Conservation (phyloP, 37 sponge, comb jelly and placozoan species). For the Hexactinellida sp. region DNA sequence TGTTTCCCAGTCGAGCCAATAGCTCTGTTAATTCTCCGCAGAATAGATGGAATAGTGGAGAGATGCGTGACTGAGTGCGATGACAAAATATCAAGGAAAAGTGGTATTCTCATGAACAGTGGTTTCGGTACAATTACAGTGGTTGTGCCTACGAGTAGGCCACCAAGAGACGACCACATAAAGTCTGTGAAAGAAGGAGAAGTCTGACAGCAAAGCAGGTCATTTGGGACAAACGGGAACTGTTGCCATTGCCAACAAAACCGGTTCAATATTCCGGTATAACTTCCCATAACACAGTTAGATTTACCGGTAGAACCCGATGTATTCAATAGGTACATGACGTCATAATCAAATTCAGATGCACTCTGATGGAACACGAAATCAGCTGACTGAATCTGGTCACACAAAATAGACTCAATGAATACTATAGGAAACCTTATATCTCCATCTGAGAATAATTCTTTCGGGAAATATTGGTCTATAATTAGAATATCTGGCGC, state of each 20-base stretch:
- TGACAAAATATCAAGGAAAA: background rate
- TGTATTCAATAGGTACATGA: background rate
- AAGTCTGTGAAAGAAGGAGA: background rate
- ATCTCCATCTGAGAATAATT: background rate
- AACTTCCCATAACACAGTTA: slow-evolving; percentile 1
- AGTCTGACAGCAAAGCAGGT: background rate
- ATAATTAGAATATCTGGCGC: background rate
- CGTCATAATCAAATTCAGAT: background rate
- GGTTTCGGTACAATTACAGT: background rate
- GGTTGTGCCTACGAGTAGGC: background rate
- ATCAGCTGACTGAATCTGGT: background rate
- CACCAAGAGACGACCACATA: background rate
- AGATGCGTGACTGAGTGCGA: background rate
- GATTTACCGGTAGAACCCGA: background rate
- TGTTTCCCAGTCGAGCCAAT: background rate
- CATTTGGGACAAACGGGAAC: background rate
- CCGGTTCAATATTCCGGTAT: background rate
- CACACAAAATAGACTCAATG: background rate
- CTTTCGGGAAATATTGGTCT: slow-evolving; percentile 3
- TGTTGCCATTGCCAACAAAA: slow-evolving; percentile 4
- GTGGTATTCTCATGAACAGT: background rate
- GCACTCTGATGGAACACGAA: background rate
- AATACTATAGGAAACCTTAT: background rate
- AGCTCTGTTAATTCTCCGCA: background rate
- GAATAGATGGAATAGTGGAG: background rate